phyloP scores from a whole-genome alignment of 2,888 invertebrate genomes.

The Eumacrocentrus americanus region DNA sequence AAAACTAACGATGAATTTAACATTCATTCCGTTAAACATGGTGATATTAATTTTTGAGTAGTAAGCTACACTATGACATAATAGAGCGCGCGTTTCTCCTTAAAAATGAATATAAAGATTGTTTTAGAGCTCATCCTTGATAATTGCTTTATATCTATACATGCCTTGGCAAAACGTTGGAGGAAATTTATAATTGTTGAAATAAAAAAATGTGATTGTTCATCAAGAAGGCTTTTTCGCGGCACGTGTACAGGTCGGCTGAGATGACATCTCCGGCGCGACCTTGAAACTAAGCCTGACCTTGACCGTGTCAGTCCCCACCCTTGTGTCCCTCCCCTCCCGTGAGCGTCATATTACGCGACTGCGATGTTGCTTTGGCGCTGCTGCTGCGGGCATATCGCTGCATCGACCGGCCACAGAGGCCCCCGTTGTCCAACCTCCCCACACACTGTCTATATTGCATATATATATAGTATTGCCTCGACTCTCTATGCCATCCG shows the following conservation, averaged over 20 bases:
- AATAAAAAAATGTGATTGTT: not conserved
- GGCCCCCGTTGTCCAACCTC: conserved; percentile 35
- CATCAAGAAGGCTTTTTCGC: not conserved
- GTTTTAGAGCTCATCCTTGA: too few relatives aligned
- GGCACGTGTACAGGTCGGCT: too few relatives aligned
- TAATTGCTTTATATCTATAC: too few relatives aligned
- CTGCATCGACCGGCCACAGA: conserved; percentile 54
- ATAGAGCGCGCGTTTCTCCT: too few relatives aligned
- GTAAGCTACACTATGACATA: too few relatives aligned
- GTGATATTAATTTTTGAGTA: too few relatives aligned
- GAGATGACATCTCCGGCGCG: conserved; percentile 56
- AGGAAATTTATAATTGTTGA: not conserved
- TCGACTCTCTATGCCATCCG: not conserved
- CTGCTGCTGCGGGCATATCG: conserved; percentile 46
- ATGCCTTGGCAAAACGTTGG: not conserved
- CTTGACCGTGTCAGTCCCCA: conserved; percentile 58
- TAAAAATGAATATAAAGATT: too few relatives aligned
- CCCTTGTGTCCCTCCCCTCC: conserved; percentile 34
- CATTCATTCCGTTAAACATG: too few relatives aligned
- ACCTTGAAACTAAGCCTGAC: conserved; percentile 56
- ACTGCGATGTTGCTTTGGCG: conserved; percentile 47
- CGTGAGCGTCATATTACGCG: conserved; percentile 46
- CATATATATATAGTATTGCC: conserved; percentile 23
- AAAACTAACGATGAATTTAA: too few relatives aligned
- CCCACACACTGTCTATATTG: conserved; percentile 30